Evolutionary conservation across 2,888 invertebrate species (phyloP).

Genomic region (Drosophila austrosaltans): DNA sequence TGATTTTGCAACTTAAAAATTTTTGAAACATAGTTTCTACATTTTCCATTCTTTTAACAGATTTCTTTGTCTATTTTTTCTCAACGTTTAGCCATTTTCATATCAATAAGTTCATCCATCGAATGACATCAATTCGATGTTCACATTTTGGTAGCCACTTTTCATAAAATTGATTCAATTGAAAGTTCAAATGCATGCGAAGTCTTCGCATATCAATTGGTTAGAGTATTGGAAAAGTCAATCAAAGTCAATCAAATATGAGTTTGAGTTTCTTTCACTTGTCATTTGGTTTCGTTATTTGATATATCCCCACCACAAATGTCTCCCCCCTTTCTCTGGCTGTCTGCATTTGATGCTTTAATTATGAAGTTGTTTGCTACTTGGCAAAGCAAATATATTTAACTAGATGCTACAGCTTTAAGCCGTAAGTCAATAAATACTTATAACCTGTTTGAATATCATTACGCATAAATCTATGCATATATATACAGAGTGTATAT

Average conservation of each 20-base stretch:
- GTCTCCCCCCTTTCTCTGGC: constrained; percentile 21
- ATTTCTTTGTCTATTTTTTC: not conserved
- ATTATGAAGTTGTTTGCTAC: constrained; percentile 54
- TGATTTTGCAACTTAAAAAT: too few relatives aligned
- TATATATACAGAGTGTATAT: not conserved
- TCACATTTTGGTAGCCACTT: not conserved
- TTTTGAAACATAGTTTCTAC: too few relatives aligned
- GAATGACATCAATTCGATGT: not conserved
- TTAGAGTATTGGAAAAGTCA: not conserved
- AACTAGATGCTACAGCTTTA: constrained; percentile 18
- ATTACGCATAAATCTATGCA: constrained; percentile 51
- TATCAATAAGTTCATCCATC: not conserved
- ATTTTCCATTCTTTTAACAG: too few relatives aligned
- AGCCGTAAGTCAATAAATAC: constrained; percentile 50
- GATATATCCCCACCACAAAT: constrained; percentile 37
- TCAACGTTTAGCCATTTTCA: not conserved
- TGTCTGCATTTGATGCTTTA: constrained; percentile 68
- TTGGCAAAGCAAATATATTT: constrained; percentile 34
- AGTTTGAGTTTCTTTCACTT: constrained; percentile 17
- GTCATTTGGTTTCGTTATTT: constrained; percentile 34
- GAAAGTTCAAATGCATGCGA: not conserved
- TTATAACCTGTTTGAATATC: constrained; percentile 59
- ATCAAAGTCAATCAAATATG: constrained; percentile 7
- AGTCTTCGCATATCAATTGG: not conserved
- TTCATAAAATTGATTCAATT: not conserved